Evolutionary conservation across 2,888 invertebrate genomes (phyloP), one percentile per base, ranked within the genome.

Genomic region (Parasteatoda lunata): DNA sequence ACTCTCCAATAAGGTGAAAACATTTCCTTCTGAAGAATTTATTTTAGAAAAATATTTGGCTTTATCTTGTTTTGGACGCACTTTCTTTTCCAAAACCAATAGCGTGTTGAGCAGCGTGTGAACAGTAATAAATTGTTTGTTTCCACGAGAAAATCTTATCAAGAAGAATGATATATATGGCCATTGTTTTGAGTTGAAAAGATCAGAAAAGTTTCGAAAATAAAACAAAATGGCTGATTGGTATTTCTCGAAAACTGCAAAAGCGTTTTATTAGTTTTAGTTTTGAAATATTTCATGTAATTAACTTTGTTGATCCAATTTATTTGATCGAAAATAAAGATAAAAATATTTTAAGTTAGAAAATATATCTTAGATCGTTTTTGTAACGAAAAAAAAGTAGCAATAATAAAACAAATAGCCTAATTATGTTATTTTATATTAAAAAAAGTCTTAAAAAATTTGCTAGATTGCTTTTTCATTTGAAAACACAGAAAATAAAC

Each of bases 51-150:
- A 59, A 59, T 59, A 9, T 59, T 69, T 15, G 66, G 11, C 52
- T 69, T 70, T 70, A 78, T 78, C 78, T 70, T 13, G 48, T 48
- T 49, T 47, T n/a, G 70, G 66, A 73, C 65, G 49, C 66, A 47
- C 66, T 80, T 80, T 73, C 66, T 54, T 51, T 72, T 72, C 47
- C 52, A 66, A 80, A 59, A 65, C 80, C 72, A 80, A 80, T 80
- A 72, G 72, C 72, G 80, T 80, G 80, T 72, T 72, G 73, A 49
- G 49, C 64, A 30, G 30, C 72, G 66, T 47, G 52, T 64, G 45
- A 79, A 71, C 70, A 79, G 71, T 80, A 80, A 80, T 80, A 80
- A 80, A 80, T 80, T 72, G 72, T 52, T 66, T 72, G 65, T 73
- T 80, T 73, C 73, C 80, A 65, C 54, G 72, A 66, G 72, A 66